Evolutionary conservation across 2,113 vertebrate species (phyloP), one percentile per base, ranked within the genome.

Genomic region (Quiscalus mexicanus): DNA sequence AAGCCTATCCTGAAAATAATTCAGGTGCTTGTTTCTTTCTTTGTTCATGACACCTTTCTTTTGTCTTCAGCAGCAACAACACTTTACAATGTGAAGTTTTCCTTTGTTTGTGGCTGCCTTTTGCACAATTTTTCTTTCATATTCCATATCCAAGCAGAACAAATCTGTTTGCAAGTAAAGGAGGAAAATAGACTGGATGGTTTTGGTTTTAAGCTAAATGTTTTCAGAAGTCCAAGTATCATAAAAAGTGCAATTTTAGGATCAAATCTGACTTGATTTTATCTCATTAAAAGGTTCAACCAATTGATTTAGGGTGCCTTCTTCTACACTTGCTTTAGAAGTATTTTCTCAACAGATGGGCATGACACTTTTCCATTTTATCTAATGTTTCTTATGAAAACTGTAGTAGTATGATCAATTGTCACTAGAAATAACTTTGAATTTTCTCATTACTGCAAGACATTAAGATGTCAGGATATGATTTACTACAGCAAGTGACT

Each of bases 391-490:
- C 78, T 88, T 41, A 56, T 92, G 89, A 96, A 92, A 71, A 94
- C 18, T 56, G 13, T 35, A 85, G 85, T 77, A 79, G 12, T 58
- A 77, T 97, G 97, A 97, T 97, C 95, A 97, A 97, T 97, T 93
- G 82, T 93, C 88, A 58, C 80, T 64, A 96, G 87, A 67, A 97
- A 97, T 95, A 90, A 95, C 97, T 98, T 97, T 60, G 96, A 93
- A 93, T 97, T 98, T 98, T 98, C 95, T 98, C 97, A 97, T 98
- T 97, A 97, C 81, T 94, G 89, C 62, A 94, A 96, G 96, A 96
- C 78, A 95, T 98, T 97, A 98, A 98, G 65, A 97, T 97, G 96
- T 96, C 96, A 96, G 90, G 52, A 50, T 92, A 91, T 97, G 95
- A 98, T 97, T 98, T 97, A 98, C 87, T 96, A 92, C 37, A 23